Evolutionary conservation across 1,140 invertebrate genomes (phyloP), one percentile per base, ranked within the genome.

Genomic region (Phortica variegata): DNA sequence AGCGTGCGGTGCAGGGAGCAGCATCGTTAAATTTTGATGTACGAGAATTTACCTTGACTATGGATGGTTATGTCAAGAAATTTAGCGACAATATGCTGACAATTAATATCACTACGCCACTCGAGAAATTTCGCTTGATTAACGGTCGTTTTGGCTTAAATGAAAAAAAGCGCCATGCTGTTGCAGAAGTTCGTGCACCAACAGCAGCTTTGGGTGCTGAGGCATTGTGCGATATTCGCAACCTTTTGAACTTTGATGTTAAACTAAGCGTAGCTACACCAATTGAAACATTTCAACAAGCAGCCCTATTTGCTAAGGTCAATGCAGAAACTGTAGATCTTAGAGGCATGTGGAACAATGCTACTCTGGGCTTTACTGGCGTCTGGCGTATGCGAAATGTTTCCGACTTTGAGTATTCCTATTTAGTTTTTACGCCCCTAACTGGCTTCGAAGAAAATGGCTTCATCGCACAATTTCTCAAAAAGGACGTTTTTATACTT

Each of bases 391-490:
- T 83, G 65, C 75, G 79, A n/a, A 84, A 83, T 31, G 56, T 83
- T 0, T 81, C 81, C 3, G 82, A 90, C 71, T 88, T 91, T 40
- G 84, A 90, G 50, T 89, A 90, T 60, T 82, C 84, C 12, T 89
- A 88, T 60, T 83, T 86, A 52, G 73, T 90, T 9, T 89, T 84
- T 58, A 89, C 88, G 0, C 88, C 88, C 0, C 60, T 91, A 6
- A 79, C 84, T 54, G 85, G 84, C 5, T 85, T 89, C 42, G 81
- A 88, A 58, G 83, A 89, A 65, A 88, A 85, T 58, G 87, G 88
- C 1, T 76, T 87, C 3, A 83, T 88, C 1, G 78, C 83, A 0
- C 89, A 89, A 63, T 76, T 89, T 17, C 40, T 78, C 0, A 76
- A 79, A 50, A 75, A 79, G 19, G 73, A 86, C 9, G 81, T 82